Evolutionary conservation across 2,888 invertebrate species (phyloP).

Genomic region (Epirrhoe alternata): DNA sequence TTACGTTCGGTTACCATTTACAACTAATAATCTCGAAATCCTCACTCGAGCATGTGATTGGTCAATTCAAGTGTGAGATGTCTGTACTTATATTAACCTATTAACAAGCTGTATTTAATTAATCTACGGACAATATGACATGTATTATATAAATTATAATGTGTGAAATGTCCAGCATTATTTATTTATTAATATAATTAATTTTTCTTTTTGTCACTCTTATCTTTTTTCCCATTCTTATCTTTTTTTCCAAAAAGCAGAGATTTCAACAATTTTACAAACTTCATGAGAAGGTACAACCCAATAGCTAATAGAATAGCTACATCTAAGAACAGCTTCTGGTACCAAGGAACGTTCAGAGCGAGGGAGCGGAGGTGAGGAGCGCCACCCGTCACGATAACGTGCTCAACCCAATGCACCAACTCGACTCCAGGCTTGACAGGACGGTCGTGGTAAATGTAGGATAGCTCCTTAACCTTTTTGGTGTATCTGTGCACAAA

Average conservation of each 20-base stretch:
- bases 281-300: slow-evolving; percentile 23
- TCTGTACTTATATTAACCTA: too few species aligned
- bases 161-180: too few species aligned
- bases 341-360: slow-evolving; percentile 56
- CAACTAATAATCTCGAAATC: too few species aligned
- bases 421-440: slow-evolving; percentile 53
- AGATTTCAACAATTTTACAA: slow-evolving; percentile 12
- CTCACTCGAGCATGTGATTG: too few species aligned
- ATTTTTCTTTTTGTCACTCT: slow-evolving; percentile 23
- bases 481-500: slow-evolving; percentile 50
- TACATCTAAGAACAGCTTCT: slow-evolving; percentile 59
- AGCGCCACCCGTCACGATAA: slow-evolving; percentile 55
- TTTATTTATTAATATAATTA: background rate
- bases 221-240: slow-evolving; percentile 17
- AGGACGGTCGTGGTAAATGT: slow-evolving; percentile 57
- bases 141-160: too few species aligned
- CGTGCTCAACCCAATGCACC: slow-evolving; percentile 60
- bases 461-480: slow-evolving; percentile 52
- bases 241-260: slow-evolving; percentile 24
- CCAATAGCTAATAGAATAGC: slow-evolving; percentile 14
- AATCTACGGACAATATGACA: too few species aligned
- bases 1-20: too few species aligned
- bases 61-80: too few species aligned
- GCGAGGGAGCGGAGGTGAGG: slow-evolving; percentile 58
- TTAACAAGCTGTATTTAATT: too few species aligned